A percentile compares a stretch with the other conserved stretches of the same genome.
Evolutionary conservation across 2,797 vertebrate species (phyloP).

Genomic region (Microctenopoma steveboyesi): DNA sequence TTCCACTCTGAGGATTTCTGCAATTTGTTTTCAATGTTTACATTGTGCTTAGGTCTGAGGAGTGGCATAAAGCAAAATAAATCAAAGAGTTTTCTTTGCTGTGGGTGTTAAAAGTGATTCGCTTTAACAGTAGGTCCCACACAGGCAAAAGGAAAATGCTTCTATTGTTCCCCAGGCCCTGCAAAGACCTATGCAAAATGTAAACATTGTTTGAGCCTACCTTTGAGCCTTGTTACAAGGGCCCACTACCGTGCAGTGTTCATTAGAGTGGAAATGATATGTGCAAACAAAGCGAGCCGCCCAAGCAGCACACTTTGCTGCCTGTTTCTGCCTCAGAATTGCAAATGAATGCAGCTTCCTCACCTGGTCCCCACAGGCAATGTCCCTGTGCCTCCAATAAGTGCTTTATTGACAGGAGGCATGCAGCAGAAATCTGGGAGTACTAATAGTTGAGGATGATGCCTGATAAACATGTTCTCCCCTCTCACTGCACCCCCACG

Average conservation of each 20-base stretch:
- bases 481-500: constrained; percentile 37
- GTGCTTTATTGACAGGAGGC: constrained; percentile 74
- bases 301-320: constrained; percentile 71
- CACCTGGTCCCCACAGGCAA: constrained; percentile 80
- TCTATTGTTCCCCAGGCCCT: constrained; percentile 50
- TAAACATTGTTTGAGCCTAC: constrained; percentile 76
- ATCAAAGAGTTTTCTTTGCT: constrained; percentile 56
- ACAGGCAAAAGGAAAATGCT: constrained; percentile 32
- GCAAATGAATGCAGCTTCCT: constrained; percentile 81
- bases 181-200: constrained; percentile 71
- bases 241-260: constrained; percentile 72
- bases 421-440: constrained; percentile 53
- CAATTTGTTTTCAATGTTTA: constrained; percentile 61
- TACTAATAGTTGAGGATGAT: constrained; percentile 70
- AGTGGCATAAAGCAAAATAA: constrained; percentile 48
- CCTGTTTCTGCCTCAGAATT: constrained; percentile 78
- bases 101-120: constrained; percentile 34
- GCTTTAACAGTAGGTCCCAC: constrained; percentile 44
- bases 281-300: constrained; percentile 82
- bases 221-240: constrained; percentile 73
- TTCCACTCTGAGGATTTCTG: constrained; percentile 57
- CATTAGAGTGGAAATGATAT: constrained; percentile 84
- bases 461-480: constrained; percentile 67
- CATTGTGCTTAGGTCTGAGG: constrained; percentile 35
- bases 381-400: constrained; percentile 80